A percentile compares a stretch with the other conserved stretches of the same genome.
Conservation (phyloP, 1,140 invertebrate genomes). For the Tetranychus urticae region DNA sequence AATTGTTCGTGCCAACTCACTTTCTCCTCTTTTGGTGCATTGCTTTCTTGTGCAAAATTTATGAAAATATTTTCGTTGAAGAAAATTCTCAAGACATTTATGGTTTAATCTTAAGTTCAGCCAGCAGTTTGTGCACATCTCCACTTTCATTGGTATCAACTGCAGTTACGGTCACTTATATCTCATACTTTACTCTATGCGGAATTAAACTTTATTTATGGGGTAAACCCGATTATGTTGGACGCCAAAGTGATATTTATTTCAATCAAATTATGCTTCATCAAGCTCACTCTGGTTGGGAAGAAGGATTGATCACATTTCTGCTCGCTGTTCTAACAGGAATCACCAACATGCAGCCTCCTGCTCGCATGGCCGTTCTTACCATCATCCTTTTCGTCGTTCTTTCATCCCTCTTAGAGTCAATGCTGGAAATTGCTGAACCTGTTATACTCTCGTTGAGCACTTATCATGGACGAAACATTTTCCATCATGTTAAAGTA, state of each 20-base stretch:
- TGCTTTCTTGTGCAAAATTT: slow-evolving; percentile 22
- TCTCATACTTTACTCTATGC: slow-evolving; percentile 24
- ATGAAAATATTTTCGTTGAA: slow-evolving; percentile 13
- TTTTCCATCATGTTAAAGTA: slow-evolving; percentile 21
- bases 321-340: slow-evolving; percentile 30
- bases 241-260: slow-evolving; percentile 2
- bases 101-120: slow-evolving; percentile 21
- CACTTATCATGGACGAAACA: slow-evolving; percentile 20
- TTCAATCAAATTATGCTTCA: background rate
- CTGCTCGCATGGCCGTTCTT: slow-evolving; percentile 28
- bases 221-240: slow-evolving; percentile 19
- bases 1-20: slow-evolving; percentile 23
- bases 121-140: slow-evolving; percentile 26
- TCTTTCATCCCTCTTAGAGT: slow-evolving; percentile 29
- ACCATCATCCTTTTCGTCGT: slow-evolving; percentile 31
- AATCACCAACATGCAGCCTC: slow-evolving; percentile 26
- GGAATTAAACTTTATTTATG: slow-evolving; percentile 24
- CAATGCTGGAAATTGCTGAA: slow-evolving; percentile 31
- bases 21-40: slow-evolving; percentile 26
- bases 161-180: slow-evolving; percentile 28
- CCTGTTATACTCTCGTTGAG: slow-evolving; percentile 28
- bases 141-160: slow-evolving; percentile 28
- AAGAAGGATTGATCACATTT: slow-evolving; percentile 31
- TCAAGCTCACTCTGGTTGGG: slow-evolving; percentile 26
- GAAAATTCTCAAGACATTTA: slow-evolving; percentile 18